Evolutionary conservation across 23 tunicate species (phyloP), one percentile per base, ranked within the genome.

Genomic region (Halocynthia aurantium): DNA sequence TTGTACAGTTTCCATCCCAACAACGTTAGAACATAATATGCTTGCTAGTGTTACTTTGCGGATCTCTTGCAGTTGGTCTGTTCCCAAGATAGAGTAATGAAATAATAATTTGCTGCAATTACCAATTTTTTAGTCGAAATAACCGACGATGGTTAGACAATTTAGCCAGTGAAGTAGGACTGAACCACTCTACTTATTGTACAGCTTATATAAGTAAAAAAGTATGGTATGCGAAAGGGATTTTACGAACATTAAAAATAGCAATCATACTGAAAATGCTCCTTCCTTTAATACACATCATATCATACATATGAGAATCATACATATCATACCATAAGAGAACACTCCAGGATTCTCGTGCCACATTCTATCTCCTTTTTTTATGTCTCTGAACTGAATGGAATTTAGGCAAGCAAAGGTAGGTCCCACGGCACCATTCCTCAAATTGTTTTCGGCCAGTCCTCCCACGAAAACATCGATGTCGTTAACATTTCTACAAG

Each of bases 391-490:
- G 60, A 90, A 85, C 76, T 91, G 97, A 22, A 72, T 53, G 50
- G 83, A 86, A 44, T 87, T 87, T 6, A 91, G 53, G 79, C 90
- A 87, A 6, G 85, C 91, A 52, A 91, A 86, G 17, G 87, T 86
- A 10, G 91, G 97, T 51, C 97, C 97, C 0, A 91, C 97, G 8
- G 81, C 68, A 13, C 80, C 91, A 6, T 61, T 81, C 18, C 15
- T 52, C 10, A 91, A 19, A 7, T 86, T 76, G 7, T 71, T 80
- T 73, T 91, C 97, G 21, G 86, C 81, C 55, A 91, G 49, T 18
- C 87, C 92, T 10, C 97, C 97, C 52, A 86, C 90, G 57, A 67
- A 82, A 18, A 91, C 49, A 57, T 91, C 97, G 17, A 91, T 78
- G 73, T 91, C 97, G 56, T 91, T 84, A 15, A 91, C 97, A 69